phyloP scores from a whole-genome alignment of 2,888 invertebrate species.

The Halictus quadricinctus region DNA sequence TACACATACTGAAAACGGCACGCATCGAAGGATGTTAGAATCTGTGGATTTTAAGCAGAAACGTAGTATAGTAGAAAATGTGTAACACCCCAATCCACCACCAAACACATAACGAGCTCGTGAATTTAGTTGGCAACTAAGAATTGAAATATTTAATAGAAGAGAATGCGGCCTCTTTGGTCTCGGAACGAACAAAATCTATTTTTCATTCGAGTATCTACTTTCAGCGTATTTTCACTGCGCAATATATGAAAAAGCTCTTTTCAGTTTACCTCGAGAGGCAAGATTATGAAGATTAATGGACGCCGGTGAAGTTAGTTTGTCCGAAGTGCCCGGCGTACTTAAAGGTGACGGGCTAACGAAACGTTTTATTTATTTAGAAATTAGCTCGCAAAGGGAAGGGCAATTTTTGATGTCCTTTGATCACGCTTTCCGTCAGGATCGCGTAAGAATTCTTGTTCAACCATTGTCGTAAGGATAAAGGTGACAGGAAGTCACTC shows the following conservation, averaged over 20 bases:
- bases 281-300: slow-evolving; percentile 70
- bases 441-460: not conserved
- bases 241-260: slow-evolving; percentile 28
- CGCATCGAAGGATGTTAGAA: too few species aligned
- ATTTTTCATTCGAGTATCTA: slow-evolving; percentile 25
- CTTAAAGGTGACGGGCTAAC: slow-evolving; percentile 38
- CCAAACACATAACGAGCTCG: too few species aligned
- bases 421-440: not conserved
- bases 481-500: not conserved
- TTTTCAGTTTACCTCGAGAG: slow-evolving; percentile 58
- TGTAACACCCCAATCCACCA: too few species aligned
- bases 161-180: not conserved
- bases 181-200: slow-evolving; percentile 1
- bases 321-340: slow-evolving; percentile 44
- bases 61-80: too few species aligned
- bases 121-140: too few species aligned
- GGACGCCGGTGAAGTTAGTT: slow-evolving; percentile 54
- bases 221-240: slow-evolving; percentile 17
- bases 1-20: too few species aligned
- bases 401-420: not conserved
- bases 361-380: slow-evolving; percentile 33
- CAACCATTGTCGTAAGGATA: not conserved
- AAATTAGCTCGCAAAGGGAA: not conserved
- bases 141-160: not conserved
- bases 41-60: too few species aligned